Percentiles rank a stretch among this genome's conserved stretches.
Conservation (phyloP, 2,113 vertebrate genomes). For the Todiramphus saurophagus region DNA sequence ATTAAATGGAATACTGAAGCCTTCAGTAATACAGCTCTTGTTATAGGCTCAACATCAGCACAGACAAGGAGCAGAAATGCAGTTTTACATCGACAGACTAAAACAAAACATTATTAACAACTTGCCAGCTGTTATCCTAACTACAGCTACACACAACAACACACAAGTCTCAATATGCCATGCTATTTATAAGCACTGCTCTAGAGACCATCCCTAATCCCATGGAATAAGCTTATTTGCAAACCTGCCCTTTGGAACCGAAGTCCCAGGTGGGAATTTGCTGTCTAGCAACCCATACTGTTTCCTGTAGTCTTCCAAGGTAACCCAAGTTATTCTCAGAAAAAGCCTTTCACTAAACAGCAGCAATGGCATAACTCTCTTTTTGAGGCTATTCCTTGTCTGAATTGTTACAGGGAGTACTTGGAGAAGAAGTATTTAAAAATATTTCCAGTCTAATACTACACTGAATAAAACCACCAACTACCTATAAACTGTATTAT, state of each 20-base stretch:
- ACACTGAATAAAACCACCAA: background rate
- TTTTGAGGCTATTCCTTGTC: background rate
- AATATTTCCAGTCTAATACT: background rate
- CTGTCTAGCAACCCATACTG: background rate
- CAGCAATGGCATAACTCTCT: background rate
- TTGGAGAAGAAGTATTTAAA: background rate
- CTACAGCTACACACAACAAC: background rate
- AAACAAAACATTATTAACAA: background rate
- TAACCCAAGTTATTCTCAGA: background rate
- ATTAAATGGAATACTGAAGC: background rate
- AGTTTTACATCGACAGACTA: background rate
- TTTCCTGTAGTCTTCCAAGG: background rate
- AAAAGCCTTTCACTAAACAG: background rate
- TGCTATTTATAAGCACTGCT: background rate
- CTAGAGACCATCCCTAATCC: background rate
- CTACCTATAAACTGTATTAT: background rate
- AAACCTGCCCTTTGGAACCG: background rate
- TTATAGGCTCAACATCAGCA: background rate
- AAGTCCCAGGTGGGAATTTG: background rate
- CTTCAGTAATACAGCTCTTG: background rate
- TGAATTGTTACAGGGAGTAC: background rate
- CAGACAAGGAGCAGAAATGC: background rate
- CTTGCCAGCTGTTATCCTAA: background rate
- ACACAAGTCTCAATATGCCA: background rate
- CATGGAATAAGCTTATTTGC: conserved; percentile 12